Conservation (phyloP, 2,888 invertebrate genomes). For the Spisula solida region DNA sequence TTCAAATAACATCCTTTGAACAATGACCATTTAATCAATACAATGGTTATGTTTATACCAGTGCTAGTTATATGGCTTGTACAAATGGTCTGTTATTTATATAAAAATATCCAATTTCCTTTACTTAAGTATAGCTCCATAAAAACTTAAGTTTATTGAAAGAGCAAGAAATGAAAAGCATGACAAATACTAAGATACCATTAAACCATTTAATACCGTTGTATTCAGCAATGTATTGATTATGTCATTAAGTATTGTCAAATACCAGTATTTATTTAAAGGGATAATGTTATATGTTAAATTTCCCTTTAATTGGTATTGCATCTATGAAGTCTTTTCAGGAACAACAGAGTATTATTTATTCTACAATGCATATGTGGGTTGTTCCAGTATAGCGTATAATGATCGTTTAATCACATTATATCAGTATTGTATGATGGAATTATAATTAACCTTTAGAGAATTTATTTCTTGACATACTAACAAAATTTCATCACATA, state of each 20-base stretch:
- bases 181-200: background rate
- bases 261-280: background rate
- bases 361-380: too few relatives aligned
- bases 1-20: background rate
- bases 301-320: too few relatives aligned
- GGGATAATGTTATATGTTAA: background rate
- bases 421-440: too few relatives aligned
- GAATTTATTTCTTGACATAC: too few relatives aligned
- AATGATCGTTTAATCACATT: too few relatives aligned
- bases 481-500: too few relatives aligned
- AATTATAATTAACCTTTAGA: too few relatives aligned
- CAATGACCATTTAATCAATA: background rate
- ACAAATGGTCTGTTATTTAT: background rate
- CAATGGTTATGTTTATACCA: background rate
- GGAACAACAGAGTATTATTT: too few relatives aligned
- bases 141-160: background rate
- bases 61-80: background rate
- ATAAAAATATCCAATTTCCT: background rate
- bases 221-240: background rate
- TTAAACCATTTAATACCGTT: background rate
- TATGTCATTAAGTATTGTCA: background rate
- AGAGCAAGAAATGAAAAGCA: background rate
- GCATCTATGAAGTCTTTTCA: too few relatives aligned
- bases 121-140: background rate
- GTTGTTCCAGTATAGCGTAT: too few relatives aligned